Conservation (phyloP, 2,888 invertebrate species). For the Atethmia centrago region DNA sequence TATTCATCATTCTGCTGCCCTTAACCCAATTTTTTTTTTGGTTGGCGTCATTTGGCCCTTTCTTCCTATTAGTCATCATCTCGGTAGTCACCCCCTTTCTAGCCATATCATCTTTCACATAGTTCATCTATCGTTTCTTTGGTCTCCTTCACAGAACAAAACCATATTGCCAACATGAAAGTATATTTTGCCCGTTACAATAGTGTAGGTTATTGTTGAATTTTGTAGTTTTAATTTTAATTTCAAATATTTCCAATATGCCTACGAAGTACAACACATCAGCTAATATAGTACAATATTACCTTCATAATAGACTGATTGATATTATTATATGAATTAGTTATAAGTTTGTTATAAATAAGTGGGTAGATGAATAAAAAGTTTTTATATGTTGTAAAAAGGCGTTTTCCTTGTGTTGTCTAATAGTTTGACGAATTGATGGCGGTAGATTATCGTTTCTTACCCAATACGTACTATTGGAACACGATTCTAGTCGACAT, state of each 20-base stretch:
- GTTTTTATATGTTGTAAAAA: conserved; percentile 42
- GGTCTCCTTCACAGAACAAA: no score
- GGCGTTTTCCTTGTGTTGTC: neutral
- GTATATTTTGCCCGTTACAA: neutral
- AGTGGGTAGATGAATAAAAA: conserved; percentile 56
- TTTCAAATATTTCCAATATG: neutral
- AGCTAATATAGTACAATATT: conserved; percentile 25
- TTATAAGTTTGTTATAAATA: conserved; percentile 57
- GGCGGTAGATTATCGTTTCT: neutral
- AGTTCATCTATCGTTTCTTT: no score
- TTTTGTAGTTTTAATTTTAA: neutral
- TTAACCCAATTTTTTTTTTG: no score
- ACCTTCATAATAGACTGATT: conserved; percentile 58
- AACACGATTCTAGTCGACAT: neutral
- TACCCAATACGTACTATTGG: accelerated
- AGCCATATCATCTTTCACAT: no score
- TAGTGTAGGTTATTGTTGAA: neutral
- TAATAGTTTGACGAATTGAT: neutral
- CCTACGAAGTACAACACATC: neutral
- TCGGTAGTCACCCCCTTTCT: no score
- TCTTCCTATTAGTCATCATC: no score
- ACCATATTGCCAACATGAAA: neutral
- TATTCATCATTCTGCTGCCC: no score
- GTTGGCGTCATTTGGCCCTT: no score
- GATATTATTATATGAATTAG: conserved; percentile 51